Evolutionary conservation across 2,113 vertebrate species (phyloP).

Genomic region (Patagioenas fasciata): DNA sequence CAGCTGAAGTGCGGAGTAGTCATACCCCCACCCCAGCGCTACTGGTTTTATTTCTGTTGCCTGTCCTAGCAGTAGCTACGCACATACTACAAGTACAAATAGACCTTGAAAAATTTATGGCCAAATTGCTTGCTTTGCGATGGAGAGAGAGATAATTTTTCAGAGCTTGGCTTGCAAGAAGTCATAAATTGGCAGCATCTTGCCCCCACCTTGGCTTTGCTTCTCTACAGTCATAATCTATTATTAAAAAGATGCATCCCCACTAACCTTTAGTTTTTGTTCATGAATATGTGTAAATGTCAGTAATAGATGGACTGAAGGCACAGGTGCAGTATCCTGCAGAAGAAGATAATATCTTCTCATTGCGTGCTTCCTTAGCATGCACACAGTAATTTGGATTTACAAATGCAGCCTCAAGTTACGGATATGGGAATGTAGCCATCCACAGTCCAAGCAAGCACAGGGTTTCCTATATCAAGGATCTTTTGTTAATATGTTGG

Average conservation of each 20-base stretch:
- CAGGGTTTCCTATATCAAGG: background rate
- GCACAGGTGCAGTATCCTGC: background rate
- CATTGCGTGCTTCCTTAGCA: background rate
- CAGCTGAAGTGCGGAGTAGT: background rate
- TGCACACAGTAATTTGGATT: background rate
- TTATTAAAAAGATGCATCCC: background rate
- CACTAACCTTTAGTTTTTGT: background rate
- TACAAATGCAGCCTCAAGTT: background rate
- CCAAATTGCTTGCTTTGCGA: background rate
- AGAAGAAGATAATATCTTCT: background rate
- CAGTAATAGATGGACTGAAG: background rate
- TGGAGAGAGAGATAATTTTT: background rate
- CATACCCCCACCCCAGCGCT: background rate
- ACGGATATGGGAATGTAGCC: background rate
- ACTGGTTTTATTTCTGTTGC: background rate
- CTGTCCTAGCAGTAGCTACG: background rate
- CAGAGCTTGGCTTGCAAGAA: background rate
- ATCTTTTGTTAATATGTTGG: background rate
- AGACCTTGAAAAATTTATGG: background rate
- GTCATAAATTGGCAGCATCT: background rate
- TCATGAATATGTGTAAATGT: background rate
- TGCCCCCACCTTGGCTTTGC: background rate
- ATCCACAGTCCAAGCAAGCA: background rate
- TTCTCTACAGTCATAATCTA: background rate
- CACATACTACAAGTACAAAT: background rate